phyloP scores from a whole-genome alignment of 1,140 invertebrate species.

The Lasioglossum baleicum region DNA sequence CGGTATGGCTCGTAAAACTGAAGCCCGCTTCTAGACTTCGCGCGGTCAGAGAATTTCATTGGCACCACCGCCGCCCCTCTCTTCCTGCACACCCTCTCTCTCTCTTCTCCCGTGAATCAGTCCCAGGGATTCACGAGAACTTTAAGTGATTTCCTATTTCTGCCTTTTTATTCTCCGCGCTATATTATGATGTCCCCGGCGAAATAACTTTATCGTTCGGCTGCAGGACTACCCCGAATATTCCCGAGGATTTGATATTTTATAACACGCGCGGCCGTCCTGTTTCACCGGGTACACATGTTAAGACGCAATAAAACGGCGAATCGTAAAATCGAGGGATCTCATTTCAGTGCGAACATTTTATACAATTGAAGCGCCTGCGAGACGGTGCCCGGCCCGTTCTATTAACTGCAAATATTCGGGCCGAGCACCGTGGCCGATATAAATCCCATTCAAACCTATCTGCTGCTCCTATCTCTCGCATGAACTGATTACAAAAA shows the following conservation, averaged over 20 bases:
- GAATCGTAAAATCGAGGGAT: slow-evolving; percentile 4
- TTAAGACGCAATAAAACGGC: neutral
- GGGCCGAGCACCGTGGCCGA: neutral
- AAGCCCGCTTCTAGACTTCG: slow-evolving; percentile 29
- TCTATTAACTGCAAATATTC: neutral
- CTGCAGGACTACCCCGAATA: neutral
- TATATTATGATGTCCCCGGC: slow-evolving; percentile 16
- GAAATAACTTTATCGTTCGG: slow-evolving; percentile 7
- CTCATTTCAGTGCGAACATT: slow-evolving; percentile 4
- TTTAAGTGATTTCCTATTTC: slow-evolving; percentile 58
- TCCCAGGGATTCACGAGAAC: slow-evolving; percentile 23
- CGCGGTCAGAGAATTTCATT: slow-evolving; percentile 57
- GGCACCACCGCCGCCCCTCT: slow-evolving; percentile 12
- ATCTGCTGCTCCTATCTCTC: neutral
- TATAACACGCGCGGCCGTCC: neutral
- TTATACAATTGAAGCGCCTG: neutral
- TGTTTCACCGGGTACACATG: neutral
- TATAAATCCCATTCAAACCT: neutral
- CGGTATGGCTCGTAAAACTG: slow-evolving; percentile 60
- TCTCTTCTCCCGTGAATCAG: neutral
- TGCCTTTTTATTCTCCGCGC: slow-evolving; percentile 27
- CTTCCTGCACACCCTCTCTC: neutral
- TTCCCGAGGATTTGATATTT: slow-evolving; percentile 13
- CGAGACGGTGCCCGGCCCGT: neutral
- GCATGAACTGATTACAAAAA: no score